Evolutionary conservation across 2,113 vertebrate species (phyloP), one percentile per base, ranked within the genome.

Genomic region (Australoheros scitulus): DNA sequence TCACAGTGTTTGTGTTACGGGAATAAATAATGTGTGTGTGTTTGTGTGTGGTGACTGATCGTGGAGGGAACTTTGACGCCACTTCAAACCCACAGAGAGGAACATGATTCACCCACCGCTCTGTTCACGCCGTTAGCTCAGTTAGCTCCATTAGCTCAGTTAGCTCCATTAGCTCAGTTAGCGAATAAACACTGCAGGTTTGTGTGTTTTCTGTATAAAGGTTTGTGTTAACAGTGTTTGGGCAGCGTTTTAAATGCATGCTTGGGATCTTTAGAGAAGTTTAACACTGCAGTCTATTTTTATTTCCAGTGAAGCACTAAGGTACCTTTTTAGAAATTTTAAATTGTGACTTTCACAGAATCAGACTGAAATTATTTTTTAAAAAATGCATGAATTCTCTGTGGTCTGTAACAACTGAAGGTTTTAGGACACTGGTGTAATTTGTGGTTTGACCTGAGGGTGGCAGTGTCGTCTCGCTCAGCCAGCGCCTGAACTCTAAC

Each of bases 71-170:
- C 43, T 76, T 82, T 89, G 79, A 85, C 77, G 38, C 82, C 79
- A 79, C 79, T 82, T 76, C 55, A 82, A 76, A 79, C 82, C 79
- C 76, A 85, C 82, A 56, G 65, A 87, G 74, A 41, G 78, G 59
- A 84, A 59, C 50, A 59, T 78, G 81, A 88, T 36, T 88, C 55
- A 70, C 75, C 36, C 36, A 26, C 38, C 14, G 36, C 32, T 50
- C 13, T 43, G 29, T 29, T 29, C 29, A 29, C 29, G 3, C 15
- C 11, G 18, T 64, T 29, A 13, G 50, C 61, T 43, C 7, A 3
- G 8, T 59, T 59, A 38, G 38, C 32, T 50, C 8, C 14, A 17
- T 63, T 26, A 11, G 50, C 61, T 43, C 11, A 5, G 13, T 58
- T 59, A 38, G 29, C 11, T 6, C 34, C 8, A 36, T 36, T 36